Conservation (phyloP, 37 sponge, comb jelly and placozoan species). For the Geodia barretti region DNA sequence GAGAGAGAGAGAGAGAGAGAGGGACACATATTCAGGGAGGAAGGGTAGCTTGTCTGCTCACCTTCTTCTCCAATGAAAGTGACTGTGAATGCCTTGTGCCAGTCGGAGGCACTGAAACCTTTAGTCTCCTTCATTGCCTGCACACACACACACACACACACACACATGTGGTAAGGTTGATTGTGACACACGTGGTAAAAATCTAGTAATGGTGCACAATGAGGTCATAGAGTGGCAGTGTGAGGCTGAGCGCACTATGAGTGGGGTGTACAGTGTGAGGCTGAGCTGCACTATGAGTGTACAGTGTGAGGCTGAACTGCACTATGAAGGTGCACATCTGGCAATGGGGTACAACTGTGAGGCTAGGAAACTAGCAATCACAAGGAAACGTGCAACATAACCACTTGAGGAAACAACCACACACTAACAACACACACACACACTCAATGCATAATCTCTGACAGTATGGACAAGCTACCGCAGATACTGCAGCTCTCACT, state of each 20-base stretch:
- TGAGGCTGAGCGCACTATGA: neutral
- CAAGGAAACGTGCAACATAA: too few relatives aligned
- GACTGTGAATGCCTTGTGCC: slow-evolving; percentile 66
- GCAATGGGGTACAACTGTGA: too few relatives aligned
- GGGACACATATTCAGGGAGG: neutral
- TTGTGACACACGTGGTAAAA: neutral
- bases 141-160: neutral
- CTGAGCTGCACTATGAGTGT: neutral
- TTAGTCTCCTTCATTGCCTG: slow-evolving; percentile 62
- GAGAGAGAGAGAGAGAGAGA: neutral
- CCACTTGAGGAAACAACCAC: too few relatives aligned
- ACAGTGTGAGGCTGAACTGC: neutral
- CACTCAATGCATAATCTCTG: too few relatives aligned
- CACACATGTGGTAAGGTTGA: neutral
- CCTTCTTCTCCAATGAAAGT: slow-evolving; percentile 82
- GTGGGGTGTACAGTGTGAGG: neutral
- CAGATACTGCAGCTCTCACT: too few relatives aligned
- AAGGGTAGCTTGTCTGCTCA: too few relatives aligned
- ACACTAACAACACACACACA: too few relatives aligned
- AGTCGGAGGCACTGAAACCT: slow-evolving; percentile 51
- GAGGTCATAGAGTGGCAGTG: neutral
- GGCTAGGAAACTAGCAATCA: too few relatives aligned
- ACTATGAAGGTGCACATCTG: too few relatives aligned
- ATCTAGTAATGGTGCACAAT: neutral
- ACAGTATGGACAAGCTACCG: too few relatives aligned